phyloP scores from a whole-genome alignment of 2,888 invertebrate species.

The Caenorhabditis sp. region DNA sequence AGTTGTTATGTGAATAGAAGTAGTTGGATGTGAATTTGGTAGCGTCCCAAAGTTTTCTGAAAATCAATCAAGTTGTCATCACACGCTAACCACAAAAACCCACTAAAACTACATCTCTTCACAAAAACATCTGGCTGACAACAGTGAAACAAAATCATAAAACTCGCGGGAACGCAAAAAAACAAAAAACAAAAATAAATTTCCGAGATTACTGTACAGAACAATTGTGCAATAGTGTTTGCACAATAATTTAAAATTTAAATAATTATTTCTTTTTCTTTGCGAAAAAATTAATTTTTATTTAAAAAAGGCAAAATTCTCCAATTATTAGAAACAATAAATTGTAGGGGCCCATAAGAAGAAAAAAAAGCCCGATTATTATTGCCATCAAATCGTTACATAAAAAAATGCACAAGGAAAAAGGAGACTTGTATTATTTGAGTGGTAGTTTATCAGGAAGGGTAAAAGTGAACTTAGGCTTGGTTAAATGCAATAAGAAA shows the following conservation, averaged over 20 bases:
- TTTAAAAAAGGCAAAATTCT: neutral
- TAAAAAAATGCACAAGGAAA: neutral
- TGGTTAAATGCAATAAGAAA: neutral
- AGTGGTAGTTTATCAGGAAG: neutral
- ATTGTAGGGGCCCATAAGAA: neutral
- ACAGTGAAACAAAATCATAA: neutral
- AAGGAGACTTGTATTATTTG: neutral
- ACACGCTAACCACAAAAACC: neutral
- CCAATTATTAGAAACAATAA: neutral
- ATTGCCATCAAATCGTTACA: constrained; percentile 1
- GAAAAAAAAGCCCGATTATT: neutral
- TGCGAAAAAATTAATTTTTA: neutral
- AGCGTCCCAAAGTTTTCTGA: neutral
- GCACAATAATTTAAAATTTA: neutral
- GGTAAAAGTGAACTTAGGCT: neutral
- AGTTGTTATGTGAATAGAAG: neutral
- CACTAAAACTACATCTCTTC: neutral
- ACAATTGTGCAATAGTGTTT: neutral
- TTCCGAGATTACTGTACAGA: neutral
- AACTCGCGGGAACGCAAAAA: neutral
- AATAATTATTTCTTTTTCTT: neutral
- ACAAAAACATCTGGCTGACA: neutral
- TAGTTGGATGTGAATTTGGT: neutral
- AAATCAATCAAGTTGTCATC: neutral
- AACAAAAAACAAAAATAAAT: neutral